Evolutionary conservation across 2,797 vertebrate genomes (phyloP), one percentile per base, ranked within the genome.

Genomic region (Chaenodraco wilsoni): DNA sequence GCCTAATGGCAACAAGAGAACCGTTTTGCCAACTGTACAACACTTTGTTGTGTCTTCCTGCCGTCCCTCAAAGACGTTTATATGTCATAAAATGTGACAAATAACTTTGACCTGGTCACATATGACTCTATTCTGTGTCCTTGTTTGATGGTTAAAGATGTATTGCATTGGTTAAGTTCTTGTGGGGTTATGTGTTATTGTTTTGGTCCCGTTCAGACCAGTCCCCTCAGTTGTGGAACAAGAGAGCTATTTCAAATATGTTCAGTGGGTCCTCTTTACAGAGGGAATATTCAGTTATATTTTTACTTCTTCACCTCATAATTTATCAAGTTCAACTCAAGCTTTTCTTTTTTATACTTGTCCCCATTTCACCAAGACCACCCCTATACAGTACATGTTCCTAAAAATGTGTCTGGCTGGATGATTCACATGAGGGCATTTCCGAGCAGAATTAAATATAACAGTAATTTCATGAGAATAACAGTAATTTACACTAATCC

Each of bases 61-160:
- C 67, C 31, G 63, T 70, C n/a, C 31, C 14, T 60, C 46, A 72
- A 54, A 4, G 68, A 71, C 8, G 31, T 60, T 51, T 68, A 54
- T 67, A 57, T 76, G 69, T 66, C 55, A 43, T 23, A 51, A 80
- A 48, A 33, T 82, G 10, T 69, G 49, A 71, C 48, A 58, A 65
- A 66, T 31, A n/a, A 72, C 72, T 79, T 69, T 74, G 50, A 78
- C 65, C 69, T 61, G 69, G 56, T 83, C 63, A 78, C 41, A 51
- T 74, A 43, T 45, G 2, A 48, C 64, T 79, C 31, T 52, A 15
- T 46, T 76, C 50, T 61, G 16, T 70, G 23, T 56, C 27, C 14
- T 31, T 65, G 58, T 70, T 81, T 69, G 44, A 78, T 69, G 50
- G 70, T 70, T 44, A 58, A 48, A 73, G 67, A 83, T 82, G 84